phyloP scores from a whole-genome alignment of 2,797 vertebrate genomes.

The Xyrichtys novacula region DNA sequence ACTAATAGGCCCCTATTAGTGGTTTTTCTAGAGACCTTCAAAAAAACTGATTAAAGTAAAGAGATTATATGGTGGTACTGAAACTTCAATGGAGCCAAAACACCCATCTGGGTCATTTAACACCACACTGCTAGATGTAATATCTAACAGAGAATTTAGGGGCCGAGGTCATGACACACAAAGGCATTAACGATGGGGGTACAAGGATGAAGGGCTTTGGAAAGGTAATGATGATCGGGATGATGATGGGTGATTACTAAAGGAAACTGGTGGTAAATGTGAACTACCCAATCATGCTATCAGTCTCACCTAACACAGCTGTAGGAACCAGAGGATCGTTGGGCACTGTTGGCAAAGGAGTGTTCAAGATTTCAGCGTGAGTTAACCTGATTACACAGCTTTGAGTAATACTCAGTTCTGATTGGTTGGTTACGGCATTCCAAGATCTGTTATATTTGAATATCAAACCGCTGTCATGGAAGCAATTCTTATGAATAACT shows the following conservation, averaged over 20 bases:
- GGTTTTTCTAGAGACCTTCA: neutral
- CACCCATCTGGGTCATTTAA: slow-evolving; percentile 10
- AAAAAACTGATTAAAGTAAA: neutral
- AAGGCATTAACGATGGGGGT: slow-evolving; percentile 33
- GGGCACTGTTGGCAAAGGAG: slow-evolving; percentile 90
- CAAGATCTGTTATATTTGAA: neutral
- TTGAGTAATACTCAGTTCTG: neutral
- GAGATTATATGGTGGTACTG: neutral
- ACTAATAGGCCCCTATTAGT: neutral
- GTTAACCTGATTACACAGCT: slow-evolving; percentile 1
- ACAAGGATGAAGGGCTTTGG: slow-evolving; percentile 41
- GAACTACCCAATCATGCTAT: slow-evolving; percentile 61
- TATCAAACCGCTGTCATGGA: neutral
- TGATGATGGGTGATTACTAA: slow-evolving; percentile 58
- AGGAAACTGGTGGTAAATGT: slow-evolving; percentile 79
- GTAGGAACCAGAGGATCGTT: slow-evolving; percentile 99
- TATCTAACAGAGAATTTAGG: neutral
- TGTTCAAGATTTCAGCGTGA: slow-evolving; percentile 28
- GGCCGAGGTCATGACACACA: slow-evolving; percentile 13
- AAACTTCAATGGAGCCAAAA: slow-evolving; percentile 32
- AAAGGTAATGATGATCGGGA: slow-evolving; percentile 31
- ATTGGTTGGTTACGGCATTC: neutral
- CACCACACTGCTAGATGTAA: slow-evolving; percentile 1
- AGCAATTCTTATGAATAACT: too few species aligned
- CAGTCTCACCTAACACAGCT: slow-evolving; percentile 98